phyloP scores from a whole-genome alignment of 2,888 invertebrate genomes.

The Mythimna albipuncta region DNA sequence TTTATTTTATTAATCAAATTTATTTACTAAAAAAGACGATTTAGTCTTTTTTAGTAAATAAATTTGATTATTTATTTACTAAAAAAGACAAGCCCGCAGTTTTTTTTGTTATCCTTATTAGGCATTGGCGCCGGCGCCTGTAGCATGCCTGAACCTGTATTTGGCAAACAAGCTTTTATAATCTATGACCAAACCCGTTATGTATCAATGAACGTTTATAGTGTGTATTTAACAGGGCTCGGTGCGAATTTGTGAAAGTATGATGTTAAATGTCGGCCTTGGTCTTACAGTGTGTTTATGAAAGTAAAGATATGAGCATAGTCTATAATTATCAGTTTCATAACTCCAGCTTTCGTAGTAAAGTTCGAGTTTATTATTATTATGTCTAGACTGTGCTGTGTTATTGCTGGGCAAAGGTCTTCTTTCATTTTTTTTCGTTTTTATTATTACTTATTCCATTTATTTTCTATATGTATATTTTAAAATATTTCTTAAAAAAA shows the following conservation, averaged over 20 bases:
- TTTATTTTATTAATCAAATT: no score
- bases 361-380: conserved; percentile 5
- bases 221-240: conserved; percentile 16
- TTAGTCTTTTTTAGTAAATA: no score
- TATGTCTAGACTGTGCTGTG: no score
- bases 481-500: no score
- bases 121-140: conserved; percentile 4
- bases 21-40: no score
- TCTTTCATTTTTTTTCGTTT: no score
- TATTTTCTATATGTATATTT: no score
- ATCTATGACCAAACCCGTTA: conserved; percentile 27
- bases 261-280: conserved; percentile 22
- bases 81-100: no score
- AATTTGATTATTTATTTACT: no score
- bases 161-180: conserved; percentile 15
- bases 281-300: conserved; percentile 6
- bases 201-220: background rate
- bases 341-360: background rate
- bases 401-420: no score
- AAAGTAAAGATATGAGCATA: background rate
- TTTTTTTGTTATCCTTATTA: background rate
- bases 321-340: no score
- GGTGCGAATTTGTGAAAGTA: conserved; percentile 54
- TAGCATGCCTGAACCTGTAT: background rate
- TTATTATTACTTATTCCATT: no score